phyloP scores from a whole-genome alignment of 2,888 invertebrate genomes.

The Teleiodes luculella region DNA sequence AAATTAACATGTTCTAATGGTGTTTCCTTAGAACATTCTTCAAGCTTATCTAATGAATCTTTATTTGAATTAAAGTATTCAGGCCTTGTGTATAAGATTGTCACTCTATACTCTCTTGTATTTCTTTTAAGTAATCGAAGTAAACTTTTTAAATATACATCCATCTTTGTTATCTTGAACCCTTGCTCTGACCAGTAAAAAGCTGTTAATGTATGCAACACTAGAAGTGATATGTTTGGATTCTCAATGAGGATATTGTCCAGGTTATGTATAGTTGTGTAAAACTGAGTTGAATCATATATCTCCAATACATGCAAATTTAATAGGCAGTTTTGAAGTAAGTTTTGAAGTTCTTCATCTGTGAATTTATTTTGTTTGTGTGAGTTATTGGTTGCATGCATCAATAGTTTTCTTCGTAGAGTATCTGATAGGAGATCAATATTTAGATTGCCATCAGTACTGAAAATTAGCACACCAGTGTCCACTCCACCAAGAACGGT shows the following conservation, averaged over 20 bases:
- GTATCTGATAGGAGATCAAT: conserved; percentile 35
- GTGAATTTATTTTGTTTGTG: not conserved
- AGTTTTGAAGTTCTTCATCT: conserved; percentile 25
- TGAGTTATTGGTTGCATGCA: not conserved
- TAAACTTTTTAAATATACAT: conserved; percentile 68
- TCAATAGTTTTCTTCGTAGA: conserved; percentile 35
- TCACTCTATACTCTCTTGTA: conserved; percentile 68
- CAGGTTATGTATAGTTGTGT: conserved; percentile 60
- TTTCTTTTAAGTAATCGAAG: conserved; percentile 60
- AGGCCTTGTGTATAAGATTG: conserved; percentile 74
- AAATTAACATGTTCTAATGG: conserved; percentile 51
- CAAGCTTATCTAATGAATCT: conserved; percentile 40
- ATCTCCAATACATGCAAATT: conserved; percentile 55
- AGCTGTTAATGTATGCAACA: conserved; percentile 67
- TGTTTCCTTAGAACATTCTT: conserved; percentile 36
- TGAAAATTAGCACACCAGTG: conserved; percentile 55
- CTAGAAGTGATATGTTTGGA: conserved; percentile 55
- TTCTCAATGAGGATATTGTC: conserved; percentile 57
- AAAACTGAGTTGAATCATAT: conserved; percentile 61
- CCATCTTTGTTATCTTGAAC: conserved; percentile 67
- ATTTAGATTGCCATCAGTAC: conserved; percentile 63
- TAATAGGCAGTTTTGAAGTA: conserved; percentile 34
- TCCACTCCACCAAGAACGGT: conserved; percentile 40
- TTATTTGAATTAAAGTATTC: conserved; percentile 68
- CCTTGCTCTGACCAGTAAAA: conserved; percentile 76